Base-by-base conservation (phyloP, 2,113 vertebrate genomes). In the Heliornis fulica region DNA sequence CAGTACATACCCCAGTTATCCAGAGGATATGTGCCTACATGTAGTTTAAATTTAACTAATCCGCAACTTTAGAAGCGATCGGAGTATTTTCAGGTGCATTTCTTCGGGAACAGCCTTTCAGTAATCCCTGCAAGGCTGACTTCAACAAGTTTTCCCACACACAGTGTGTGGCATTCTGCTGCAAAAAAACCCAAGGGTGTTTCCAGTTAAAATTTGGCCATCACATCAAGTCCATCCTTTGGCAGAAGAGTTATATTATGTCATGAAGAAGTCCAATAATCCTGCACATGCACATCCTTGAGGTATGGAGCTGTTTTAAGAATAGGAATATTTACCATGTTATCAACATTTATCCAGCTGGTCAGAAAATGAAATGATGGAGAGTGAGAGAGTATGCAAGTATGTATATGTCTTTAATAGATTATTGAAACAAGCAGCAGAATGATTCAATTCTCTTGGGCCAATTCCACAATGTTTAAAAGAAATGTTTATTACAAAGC, bases 1-100 rank as follows among this genome's bases (percentile, higher is more conserved):
- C 1, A 17, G 43, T 75, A 13, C 0, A 1, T 36, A 66, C 9
- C 11, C 32, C 54, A 32, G 41, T 65, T 85, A 70, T 46, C 19
- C 48, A 64, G 46, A 82, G 64, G 32, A 57, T 60, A 21, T 34
- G 84, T 75, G 28, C 48, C 40, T 84, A 48, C 34, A 15, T 40
- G 9, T 38, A 41, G 59, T 79, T 96, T 89, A 78, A 81, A 78
- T 79, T 64, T 68, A 53, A 28, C 16, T 70, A 91, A 78, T 64
- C n/a, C 77, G 51, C 34, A 70, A 8, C 38, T 68, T 66, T 78
- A 54, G 13, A 46, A 66, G 40, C 40, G 56, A 87, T 74, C 38
- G 71, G 93, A 93, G 66, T 83, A 77, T 96, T 96, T 95, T 98
- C 94, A 97, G 95, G 97, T 94, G 86, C 93, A 81, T 63, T 68